Base-by-base conservation (phyloP, 2,888 invertebrate genomes). In the Phalera bucephala region DNA sequence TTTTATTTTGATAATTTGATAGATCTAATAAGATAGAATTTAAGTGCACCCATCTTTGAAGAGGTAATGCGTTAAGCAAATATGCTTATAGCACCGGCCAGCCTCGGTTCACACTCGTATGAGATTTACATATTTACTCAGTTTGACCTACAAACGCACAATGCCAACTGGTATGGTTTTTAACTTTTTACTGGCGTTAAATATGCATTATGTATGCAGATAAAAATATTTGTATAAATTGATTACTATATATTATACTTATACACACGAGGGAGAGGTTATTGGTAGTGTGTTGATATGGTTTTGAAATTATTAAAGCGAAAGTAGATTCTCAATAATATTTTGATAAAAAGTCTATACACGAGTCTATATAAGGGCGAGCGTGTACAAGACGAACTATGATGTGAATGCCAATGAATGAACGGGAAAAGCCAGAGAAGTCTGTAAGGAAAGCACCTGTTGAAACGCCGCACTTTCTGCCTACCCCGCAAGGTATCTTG, bases 131-230 rank as follows among this genome's bases (percentile, higher is more conserved):
- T 57, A 55, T 59, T 42, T 30, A 43, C 42, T 31, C 32, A 14
- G 37, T 14, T 37, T 59, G 60, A 59, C 56, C 56, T 40, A 57
- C 37, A 47, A 37, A 59, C 33, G 23, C 13, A 45, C 45, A 46
- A 40, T 50, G 56, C 34, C 37, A 56, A 52, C 50, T 31, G 26
- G 41, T 41, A 36, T 28, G 31, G 31, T 53, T 36, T 42, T 43
- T 34, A 34, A n/a, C 28, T 14, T 9, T 13, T n/a, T n/a, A 31
- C 15, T 34, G 15, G 9, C 5, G 28, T 15, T 26, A 28, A n/a
- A 28, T 15, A 15, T 28, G 10, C 15, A 27, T 28, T 28, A 28
- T 15, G 5, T 28, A 28, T 28, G 28, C 9, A 15, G 9, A 28
- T 28, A 28, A 28, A 15, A 9, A 9, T 28, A 15, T 15, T n/a